A percentile compares a stretch with the other conserved stretches of the same genome.
These are phyloP conservation scores for Microtus montanus DNA, from an alignment of 2,113 vertebrate species.

Conservation along the genomic window DNA sequence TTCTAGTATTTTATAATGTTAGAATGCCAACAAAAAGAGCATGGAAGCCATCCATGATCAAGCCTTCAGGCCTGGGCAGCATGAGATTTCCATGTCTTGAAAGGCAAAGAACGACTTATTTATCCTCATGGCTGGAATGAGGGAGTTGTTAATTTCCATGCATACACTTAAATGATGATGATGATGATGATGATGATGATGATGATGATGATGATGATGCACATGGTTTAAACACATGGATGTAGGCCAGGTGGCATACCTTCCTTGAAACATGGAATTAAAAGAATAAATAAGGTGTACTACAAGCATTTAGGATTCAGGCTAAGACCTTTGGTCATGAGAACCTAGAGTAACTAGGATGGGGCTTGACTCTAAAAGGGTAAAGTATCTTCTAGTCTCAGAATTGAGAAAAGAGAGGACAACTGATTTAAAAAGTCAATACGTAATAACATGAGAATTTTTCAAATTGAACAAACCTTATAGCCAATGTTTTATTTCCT, in stretches of 20 bases:
- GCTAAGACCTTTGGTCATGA: neutral
- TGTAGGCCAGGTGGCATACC: fast-evolving
- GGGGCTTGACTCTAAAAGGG: neutral
- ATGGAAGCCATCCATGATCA: neutral
- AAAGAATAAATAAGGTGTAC: neutral
- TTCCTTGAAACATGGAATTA: neutral
- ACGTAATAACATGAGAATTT: neutral
- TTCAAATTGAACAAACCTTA: conserved; percentile 5
- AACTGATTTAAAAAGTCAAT: conserved; percentile 37
- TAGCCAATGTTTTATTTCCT: neutral
- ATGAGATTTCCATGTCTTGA: neutral
- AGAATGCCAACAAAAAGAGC: conserved; percentile 15
- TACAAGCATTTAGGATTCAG: neutral
- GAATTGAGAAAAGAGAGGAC: neutral
- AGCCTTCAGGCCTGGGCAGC: neutral
- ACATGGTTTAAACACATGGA: neutral
- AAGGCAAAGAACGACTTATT: neutral
- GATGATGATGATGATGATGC: neutral
- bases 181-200: neutral
- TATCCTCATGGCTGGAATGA: neutral
- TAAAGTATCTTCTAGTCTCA: neutral
- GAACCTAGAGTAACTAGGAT: neutral
- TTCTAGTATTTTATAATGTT: neutral
- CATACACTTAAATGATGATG: neutral
- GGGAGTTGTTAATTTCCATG: neutral